Percentiles rank a stretch among this genome's conserved stretches.
Conservation (phyloP, 2,888 invertebrate species). For the Listrodromus nycthemerus region DNA sequence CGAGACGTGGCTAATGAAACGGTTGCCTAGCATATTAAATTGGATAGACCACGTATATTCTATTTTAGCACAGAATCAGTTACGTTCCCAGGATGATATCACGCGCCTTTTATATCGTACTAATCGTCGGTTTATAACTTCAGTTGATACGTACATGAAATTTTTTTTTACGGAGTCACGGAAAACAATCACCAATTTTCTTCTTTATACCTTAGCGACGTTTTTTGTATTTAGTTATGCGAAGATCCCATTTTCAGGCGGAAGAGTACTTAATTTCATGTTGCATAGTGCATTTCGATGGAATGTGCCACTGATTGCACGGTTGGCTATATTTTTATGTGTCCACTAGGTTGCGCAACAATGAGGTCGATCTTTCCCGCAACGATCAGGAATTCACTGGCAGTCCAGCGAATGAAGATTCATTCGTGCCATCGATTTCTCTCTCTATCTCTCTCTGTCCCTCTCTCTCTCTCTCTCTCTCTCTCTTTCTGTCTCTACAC, state of each 20-base stretch:
- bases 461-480: not conserved
- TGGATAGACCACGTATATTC: constrained; percentile 5
- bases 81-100: constrained; percentile 8
- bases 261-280: not conserved
- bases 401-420: constrained; percentile 20
- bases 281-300: not conserved
- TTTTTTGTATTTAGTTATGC: not conserved
- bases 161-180: constrained; percentile 15
- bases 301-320: constrained; percentile 38
- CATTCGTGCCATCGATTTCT: constrained; percentile 22
- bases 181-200: not conserved
- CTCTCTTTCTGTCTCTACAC: not conserved
- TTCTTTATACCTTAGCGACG: not conserved
- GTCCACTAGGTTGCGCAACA: constrained; percentile 35
- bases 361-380: constrained; percentile 31
- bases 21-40: constrained; percentile 47
- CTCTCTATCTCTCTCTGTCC: not conserved
- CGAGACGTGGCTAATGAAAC: constrained; percentile 55
- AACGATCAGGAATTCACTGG: constrained; percentile 31
- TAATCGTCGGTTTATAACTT: constrained; percentile 17
- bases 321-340: constrained; percentile 26
- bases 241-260: not conserved
- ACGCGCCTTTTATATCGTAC: constrained; percentile 24
- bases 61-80: constrained; percentile 31
- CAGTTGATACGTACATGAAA: not conserved